phyloP scores from a whole-genome alignment of 2,888 invertebrate genomes.

The Elmis aenea region DNA sequence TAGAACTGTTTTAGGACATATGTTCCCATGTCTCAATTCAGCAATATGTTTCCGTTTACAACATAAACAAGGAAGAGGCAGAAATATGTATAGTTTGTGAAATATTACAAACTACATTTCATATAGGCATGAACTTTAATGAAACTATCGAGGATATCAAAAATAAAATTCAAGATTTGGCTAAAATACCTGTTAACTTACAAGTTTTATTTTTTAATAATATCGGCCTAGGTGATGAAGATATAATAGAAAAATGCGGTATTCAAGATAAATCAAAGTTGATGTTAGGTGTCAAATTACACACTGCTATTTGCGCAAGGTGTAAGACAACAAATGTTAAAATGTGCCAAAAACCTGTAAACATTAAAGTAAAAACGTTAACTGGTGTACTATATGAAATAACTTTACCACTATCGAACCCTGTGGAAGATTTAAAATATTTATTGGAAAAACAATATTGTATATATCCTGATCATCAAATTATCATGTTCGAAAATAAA shows the following conservation, averaged over 20 bases:
- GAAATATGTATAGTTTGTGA: constrained; percentile 4
- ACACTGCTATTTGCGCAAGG: constrained; percentile 3
- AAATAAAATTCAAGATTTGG: constrained; percentile 1
- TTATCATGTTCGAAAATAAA: constrained; percentile 1
- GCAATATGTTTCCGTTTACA: constrained; percentile 2
- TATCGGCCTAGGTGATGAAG: not conserved
- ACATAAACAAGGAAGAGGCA: not conserved
- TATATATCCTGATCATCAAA: constrained; percentile 5
- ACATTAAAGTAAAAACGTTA: not conserved
- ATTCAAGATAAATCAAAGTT: constrained; percentile 4
- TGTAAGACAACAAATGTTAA: not conserved
- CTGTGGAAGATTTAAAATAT: constrained; percentile 5
- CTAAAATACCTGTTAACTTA: not conserved
- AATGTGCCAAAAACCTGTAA: not conserved
- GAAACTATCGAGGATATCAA: constrained; percentile 2
- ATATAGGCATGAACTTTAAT: constrained; percentile 3
- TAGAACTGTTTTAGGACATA: not conserved
- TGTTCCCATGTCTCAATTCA: not conserved
- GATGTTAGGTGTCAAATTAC: constrained; percentile 3
- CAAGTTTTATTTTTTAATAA: constrained; percentile 3
- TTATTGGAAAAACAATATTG: constrained; percentile 3
- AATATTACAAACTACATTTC: constrained; percentile 1
- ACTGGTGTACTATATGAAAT: not conserved
- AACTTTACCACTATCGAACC: constrained; percentile 2
- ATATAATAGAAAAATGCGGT: constrained; percentile 1